These are phyloP conservation scores for Aleiodes alternator DNA, from an alignment of 2,888 invertebrate species.

Conservation along the genomic window DNA sequence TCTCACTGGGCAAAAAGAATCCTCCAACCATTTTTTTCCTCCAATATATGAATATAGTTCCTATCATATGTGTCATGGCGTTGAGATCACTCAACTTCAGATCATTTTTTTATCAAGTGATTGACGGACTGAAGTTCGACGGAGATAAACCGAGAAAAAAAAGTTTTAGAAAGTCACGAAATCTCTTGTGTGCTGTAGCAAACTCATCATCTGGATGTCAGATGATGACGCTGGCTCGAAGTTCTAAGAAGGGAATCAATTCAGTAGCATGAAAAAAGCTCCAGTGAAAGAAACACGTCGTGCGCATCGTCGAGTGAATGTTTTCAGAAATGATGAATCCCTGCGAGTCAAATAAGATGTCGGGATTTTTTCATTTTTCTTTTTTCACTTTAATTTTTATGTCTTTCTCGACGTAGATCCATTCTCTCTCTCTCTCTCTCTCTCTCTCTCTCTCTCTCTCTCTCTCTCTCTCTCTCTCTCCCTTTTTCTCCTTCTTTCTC, in stretches of 20 bases:
- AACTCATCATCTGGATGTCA: slow-evolving; percentile 26
- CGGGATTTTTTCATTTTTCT: slow-evolving; percentile 7
- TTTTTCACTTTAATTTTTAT: neutral
- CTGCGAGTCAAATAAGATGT: slow-evolving; percentile 22
- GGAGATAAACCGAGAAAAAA: slow-evolving; percentile 5
- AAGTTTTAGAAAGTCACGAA: slow-evolving; percentile 4
- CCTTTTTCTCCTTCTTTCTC: too few relatives aligned
- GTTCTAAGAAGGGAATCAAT: slow-evolving; percentile 9
- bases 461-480: too few relatives aligned
- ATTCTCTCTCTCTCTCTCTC: too few relatives aligned
- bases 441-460: too few relatives aligned
- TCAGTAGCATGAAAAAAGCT: slow-evolving; percentile 17
- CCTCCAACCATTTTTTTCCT: too few relatives aligned
- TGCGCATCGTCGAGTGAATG: slow-evolving; percentile 14
- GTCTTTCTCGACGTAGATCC: too few relatives aligned
- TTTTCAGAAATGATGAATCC: slow-evolving; percentile 6
- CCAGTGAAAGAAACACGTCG: slow-evolving; percentile 18
- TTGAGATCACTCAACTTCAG: neutral
- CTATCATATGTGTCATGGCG: neutral
- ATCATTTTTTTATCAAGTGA: neutral
- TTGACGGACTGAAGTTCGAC: slow-evolving; percentile 13
- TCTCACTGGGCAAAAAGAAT: too few relatives aligned
- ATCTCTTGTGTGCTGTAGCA: slow-evolving; percentile 4
- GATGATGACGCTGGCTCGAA: neutral
- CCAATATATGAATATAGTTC: neutral